A percentile compares a stretch with the other conserved stretches of the same genome.
phyloP scores from a whole-genome alignment of 1,140 invertebrate species.

The Anoplophora glabripennis region DNA sequence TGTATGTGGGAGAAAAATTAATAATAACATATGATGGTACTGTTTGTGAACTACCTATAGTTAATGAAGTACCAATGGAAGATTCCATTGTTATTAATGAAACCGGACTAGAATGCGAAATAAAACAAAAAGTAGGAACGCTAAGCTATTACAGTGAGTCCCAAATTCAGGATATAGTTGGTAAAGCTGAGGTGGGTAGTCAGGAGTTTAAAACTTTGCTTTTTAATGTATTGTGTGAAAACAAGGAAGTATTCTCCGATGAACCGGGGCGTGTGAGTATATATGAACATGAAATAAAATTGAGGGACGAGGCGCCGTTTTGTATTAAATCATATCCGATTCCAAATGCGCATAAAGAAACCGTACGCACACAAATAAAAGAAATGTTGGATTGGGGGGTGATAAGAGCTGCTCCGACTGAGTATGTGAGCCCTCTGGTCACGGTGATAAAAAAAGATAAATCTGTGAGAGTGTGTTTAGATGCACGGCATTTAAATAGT shows the following conservation, averaged over 20 bases:
- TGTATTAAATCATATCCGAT: slow-evolving; percentile 2
- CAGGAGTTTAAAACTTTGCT: background rate
- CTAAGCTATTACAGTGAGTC: background rate
- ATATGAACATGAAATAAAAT: background rate
- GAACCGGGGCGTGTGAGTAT: background rate
- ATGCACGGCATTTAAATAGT: slow-evolving; percentile 2
- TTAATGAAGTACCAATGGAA: background rate
- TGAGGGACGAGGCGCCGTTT: background rate
- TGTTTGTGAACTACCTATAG: background rate
- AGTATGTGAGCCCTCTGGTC: background rate
- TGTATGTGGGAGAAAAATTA: background rate
- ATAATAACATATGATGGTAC: background rate
- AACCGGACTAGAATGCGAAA: background rate
- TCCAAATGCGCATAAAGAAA: slow-evolving; percentile 1
- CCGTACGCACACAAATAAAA: background rate
- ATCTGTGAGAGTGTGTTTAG: background rate
- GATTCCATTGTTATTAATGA: background rate
- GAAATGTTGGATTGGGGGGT: background rate
- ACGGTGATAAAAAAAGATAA: background rate
- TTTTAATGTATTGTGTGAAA: background rate
- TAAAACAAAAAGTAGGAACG: background rate
- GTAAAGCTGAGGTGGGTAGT: background rate
- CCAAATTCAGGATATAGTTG: background rate
- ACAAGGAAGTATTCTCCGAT: background rate
- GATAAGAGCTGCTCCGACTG: background rate